These are phyloP conservation scores for Cataglyphis albicans DNA, from an alignment of 2,888 invertebrate genomes.

Conservation along the genomic window DNA sequence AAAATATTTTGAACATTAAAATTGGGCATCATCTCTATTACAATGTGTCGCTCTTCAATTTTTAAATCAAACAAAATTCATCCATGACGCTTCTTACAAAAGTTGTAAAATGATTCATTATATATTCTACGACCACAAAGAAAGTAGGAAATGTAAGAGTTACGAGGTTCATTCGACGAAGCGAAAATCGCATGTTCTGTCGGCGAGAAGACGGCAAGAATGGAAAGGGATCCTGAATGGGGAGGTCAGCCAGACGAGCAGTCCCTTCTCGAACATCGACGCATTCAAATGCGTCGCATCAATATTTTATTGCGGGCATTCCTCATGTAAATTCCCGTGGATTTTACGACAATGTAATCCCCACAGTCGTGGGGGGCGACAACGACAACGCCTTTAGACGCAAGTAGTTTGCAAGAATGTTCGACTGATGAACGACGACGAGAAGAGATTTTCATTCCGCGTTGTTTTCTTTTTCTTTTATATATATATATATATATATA, in stretches of 20 bases:
- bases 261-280: slow-evolving; percentile 57
- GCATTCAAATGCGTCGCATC: slow-evolving; percentile 79
- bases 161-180: slow-evolving; percentile 26
- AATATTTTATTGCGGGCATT: slow-evolving; percentile 82
- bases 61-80: background rate
- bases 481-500: slow-evolving; percentile 16
- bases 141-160: slow-evolving; percentile 24
- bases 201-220: slow-evolving; percentile 15
- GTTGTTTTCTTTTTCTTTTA: slow-evolving; percentile 39
- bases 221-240: slow-evolving; percentile 40
- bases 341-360: slow-evolving; percentile 84
- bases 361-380: slow-evolving; percentile 71
- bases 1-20: background rate
- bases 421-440: slow-evolving; percentile 63
- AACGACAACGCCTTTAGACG: slow-evolving; percentile 64
- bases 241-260: slow-evolving; percentile 64
- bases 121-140: background rate
- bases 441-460: slow-evolving; percentile 67
- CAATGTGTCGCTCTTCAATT: background rate
- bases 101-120: slow-evolving; percentile 25
- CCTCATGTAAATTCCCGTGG: slow-evolving; percentile 83
- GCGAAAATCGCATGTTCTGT: slow-evolving; percentile 31
- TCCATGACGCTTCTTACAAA: too few relatives aligned
- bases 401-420: slow-evolving; percentile 50
- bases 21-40: background rate